phyloP scores from a whole-genome alignment of 2,888 invertebrate genomes.

The Scaeva pyrastri region DNA sequence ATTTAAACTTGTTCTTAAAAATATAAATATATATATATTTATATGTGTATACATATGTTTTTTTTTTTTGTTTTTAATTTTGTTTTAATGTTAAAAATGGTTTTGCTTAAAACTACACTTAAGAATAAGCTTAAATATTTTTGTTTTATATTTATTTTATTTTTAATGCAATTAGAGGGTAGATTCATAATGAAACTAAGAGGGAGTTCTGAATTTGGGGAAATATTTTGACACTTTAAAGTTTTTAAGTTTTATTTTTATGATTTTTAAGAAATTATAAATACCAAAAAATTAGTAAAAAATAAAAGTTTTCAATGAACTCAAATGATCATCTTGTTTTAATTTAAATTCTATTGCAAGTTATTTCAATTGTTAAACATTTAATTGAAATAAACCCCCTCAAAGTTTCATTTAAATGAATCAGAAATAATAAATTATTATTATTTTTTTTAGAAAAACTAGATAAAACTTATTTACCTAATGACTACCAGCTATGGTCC shows the following conservation, averaged over 20 bases:
- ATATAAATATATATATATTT: constrained; percentile 54
- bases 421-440: constrained; percentile 31
- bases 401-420: constrained; percentile 15
- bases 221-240: neutral
- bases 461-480: constrained; percentile 49
- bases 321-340: too few species aligned
- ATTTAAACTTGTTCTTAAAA: constrained; percentile 62
- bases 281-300: too few species aligned
- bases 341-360: too few species aligned
- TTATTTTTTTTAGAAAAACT: neutral
- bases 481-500: constrained; percentile 72
- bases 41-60: constrained; percentile 41
- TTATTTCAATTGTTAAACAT: too few species aligned
- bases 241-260: too few species aligned
- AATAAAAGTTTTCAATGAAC: too few species aligned
- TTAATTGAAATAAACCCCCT: neutral
- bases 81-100: constrained; percentile 50
- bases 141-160: neutral
- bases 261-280: too few species aligned
- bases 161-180: constrained; percentile 1
- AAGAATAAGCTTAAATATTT: constrained; percentile 22
- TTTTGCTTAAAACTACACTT: constrained; percentile 26
- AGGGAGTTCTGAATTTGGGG: neutral
- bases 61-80: constrained; percentile 23
- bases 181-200: neutral